Evolutionary conservation across 1,140 invertebrate genomes (phyloP).

Genomic region (Caenorhabditis tropicalis): DNA sequence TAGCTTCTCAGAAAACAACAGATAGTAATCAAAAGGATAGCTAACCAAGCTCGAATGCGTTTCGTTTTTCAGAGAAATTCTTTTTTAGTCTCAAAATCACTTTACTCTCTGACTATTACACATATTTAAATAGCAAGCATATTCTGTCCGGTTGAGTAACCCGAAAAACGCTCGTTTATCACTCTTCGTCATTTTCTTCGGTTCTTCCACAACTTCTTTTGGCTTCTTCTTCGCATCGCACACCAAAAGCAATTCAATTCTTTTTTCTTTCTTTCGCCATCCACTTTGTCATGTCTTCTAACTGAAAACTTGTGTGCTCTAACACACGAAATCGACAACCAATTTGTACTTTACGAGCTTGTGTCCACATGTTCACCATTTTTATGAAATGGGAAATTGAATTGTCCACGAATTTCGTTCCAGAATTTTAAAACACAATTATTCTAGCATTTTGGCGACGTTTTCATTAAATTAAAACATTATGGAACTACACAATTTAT

Average conservation of each 20-base stretch:
- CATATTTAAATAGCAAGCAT: background rate
- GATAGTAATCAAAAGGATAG: too few relatives aligned
- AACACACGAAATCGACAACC: conserved; percentile 41
- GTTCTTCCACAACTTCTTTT: conserved; percentile 11
- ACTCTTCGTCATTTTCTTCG: conserved; percentile 26
- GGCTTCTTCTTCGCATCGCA: conserved; percentile 3
- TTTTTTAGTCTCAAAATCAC: too few relatives aligned
- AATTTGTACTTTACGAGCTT: conserved; percentile 37
- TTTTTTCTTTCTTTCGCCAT: conserved; percentile 16
- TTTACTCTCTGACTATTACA: background rate
- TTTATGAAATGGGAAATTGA: conserved; percentile 26
- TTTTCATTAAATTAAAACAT: background rate
- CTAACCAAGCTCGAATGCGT: background rate
- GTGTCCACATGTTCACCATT: conserved; percentile 41
- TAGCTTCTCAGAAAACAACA: too few relatives aligned
- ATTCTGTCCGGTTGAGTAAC: conserved; percentile 25
- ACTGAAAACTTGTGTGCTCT: conserved; percentile 3
- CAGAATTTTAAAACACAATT: background rate
- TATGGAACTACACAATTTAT: background rate
- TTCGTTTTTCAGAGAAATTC: background rate
- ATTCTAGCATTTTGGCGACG: background rate
- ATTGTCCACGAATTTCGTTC: too few relatives aligned
- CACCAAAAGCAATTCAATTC: conserved; percentile 35
- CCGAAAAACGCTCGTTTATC: conserved; percentile 32
- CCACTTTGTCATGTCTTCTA: conserved; percentile 13